Evolutionary conservation across 2,797 vertebrate species (phyloP), one percentile per base, ranked within the genome.

Genomic region (Pantherophis vulpinus): DNA sequence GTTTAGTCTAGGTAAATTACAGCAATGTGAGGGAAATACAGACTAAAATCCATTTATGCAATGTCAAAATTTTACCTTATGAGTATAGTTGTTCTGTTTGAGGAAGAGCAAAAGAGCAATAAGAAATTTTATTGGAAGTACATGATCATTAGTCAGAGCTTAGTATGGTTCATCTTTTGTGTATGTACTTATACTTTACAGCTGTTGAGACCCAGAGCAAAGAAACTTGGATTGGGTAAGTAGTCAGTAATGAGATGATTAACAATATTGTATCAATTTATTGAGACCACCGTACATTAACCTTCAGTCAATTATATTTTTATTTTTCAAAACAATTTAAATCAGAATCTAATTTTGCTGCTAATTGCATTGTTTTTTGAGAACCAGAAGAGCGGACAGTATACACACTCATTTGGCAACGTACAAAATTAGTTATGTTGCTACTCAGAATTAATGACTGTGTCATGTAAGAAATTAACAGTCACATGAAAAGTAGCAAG

Each of bases 171-270:
- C 70, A 96, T 92, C 47, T 12, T 47, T 93, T 12, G 90, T 20
- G 18, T 59, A 4, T 95, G 93, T 94, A 94, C 32, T 95, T 91
- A 29, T 96, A 79, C 97, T 86, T 95, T 97, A 61, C 95, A 99
- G 99, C 95, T 99, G 96, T 97, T 99, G 70, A 98, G 98, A 96
- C 99, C 99, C 47, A 98, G 99, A 97, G 97, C 97, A 90, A 98
- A 97, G 91, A 99, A 99, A 94, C 16, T 99, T 90, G 99, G 99
- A 87, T 97, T 99, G 0, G 99, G 99, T 99, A 97, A 98, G 98
- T 96, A 37, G 55, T 95, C 37, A 56, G 14, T 89, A 51, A 93
- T 54, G 25, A 91, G 16, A 60, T 59, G n/a, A n/a, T 88, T 89
- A 92, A 32, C n/a, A 88, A 54, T 88, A 70, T 58, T 37, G 32